Evolutionary conservation across 2,113 vertebrate genomes (phyloP), one percentile per base, ranked within the genome.

Genomic region (Myotis brandtii): DNA sequence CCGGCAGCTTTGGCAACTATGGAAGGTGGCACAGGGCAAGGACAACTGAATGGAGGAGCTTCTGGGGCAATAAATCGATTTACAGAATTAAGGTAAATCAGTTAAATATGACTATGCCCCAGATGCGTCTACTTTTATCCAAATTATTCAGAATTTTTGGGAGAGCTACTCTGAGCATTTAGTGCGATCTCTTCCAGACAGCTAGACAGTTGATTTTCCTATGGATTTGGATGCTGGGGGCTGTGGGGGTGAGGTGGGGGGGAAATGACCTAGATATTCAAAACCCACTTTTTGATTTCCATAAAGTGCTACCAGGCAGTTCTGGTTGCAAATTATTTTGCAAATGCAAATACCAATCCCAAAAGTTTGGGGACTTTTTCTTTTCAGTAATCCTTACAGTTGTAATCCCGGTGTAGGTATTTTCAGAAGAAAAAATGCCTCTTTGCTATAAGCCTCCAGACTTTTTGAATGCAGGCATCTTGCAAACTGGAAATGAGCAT

Each of bases 261-360:
- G 11, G 52, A 79, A 30, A 95, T 37, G 94, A 94, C 91, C 40
- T 70, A 69, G 37, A 64, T 97, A 97, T 96, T 97, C 96, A 98
- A 98, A 97, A 90, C 48, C 25, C 18, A 79, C 25, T 95, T 95
- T 76, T 95, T 85, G 59, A 90, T 95, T 96, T 97, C 85, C 84
- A 37, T 97, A 80, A 97, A 96, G 81, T 76, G 95, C 86, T 97
- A 96, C 84, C 95, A 91, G 86, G 73, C 23, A 88, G 92, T 64
- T 97, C 92, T 96, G 77, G 43, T 96, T 95, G 91, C 95, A 97
- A 97, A 94, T 97, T 52, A 89, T 95, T 95, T 97, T 96, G 86
- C 82, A 95, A 95, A 97, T 97, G 95, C 85, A 97, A 97, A 97
- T 96, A 13, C 27, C 34, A 66, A 23, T 90, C 32, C 56, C 79